Base-by-base conservation (phyloP, 2,113 vertebrate genomes). In the Mesembrinibis cayennensis region DNA sequence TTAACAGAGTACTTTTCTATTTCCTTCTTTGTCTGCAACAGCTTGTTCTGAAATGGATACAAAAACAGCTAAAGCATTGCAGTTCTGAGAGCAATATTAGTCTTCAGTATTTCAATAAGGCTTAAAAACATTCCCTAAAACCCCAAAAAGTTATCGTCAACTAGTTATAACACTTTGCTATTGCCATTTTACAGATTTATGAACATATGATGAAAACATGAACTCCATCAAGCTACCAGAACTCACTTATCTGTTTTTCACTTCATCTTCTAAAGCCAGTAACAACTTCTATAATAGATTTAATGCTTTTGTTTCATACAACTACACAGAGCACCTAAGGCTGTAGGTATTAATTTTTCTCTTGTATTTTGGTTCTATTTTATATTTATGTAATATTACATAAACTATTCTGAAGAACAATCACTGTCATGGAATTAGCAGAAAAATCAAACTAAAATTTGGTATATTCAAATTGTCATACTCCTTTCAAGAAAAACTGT, bases 21-120 rank as follows among this genome's bases (percentile, higher is more conserved):
- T 95, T 99, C 99, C 94, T 99, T 99, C 98, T 99, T 99, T 5
- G 99, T 99, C 95, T 99, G 99, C 87, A 99, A 96, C 96, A 99
- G 97, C 97, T 99, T 99, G 80, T 97, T 98, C 99, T 99, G 82
- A 80, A 96, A 93, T 7, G 17, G 94, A 97, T 3, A 95, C 10
- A 83, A 73, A 47, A 59, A 70, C 55, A 87, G 29, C 6, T 71
- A 55, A 90, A 92, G 27, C 2, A 19, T 1, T 34, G 13, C 18
- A 49, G 8, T 62, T 90, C n/a, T 50, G 34, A 95, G 18, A 74
- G 27, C 42, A 83, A 7, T 3, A 18, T 47, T 66, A 34, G 16
- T 18, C 50, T 59, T 71, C 56, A 67, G 30, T 76, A 50, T 23
- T 86, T 70, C 32, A 70, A 2, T 15, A 58, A 12, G 18, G 52